Evolutionary conservation across 2,113 vertebrate genomes (phyloP).

Genomic region (Amblyopsis rosae): DNA sequence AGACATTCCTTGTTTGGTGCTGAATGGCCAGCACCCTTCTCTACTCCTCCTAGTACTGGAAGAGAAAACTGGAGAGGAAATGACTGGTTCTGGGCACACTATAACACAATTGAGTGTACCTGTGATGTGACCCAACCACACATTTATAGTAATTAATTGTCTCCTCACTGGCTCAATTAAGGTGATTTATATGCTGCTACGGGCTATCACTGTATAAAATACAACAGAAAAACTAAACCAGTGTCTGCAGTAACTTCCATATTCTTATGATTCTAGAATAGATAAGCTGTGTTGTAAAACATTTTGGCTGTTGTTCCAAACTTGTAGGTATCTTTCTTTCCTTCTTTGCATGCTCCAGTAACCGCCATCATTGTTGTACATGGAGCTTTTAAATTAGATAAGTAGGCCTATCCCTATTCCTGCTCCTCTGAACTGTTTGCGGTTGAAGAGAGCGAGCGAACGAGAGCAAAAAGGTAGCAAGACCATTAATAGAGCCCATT

Average conservation of each 20-base stretch:
- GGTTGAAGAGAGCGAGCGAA: background rate
- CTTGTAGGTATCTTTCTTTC: conserved; percentile 12
- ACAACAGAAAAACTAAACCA: too few species aligned
- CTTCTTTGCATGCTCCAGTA: conserved; percentile 7
- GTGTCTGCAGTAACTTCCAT: background rate
- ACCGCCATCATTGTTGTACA: conserved; percentile 5
- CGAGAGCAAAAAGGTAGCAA: background rate
- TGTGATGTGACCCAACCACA: too few species aligned
- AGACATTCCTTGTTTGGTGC: too few species aligned
- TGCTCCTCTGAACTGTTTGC: background rate
- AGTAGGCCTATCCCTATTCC: background rate
- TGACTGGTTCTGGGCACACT: too few species aligned
- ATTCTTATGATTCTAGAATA: background rate
- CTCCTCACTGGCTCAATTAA: too few species aligned
- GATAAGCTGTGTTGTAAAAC: background rate
- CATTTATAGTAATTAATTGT: too few species aligned
- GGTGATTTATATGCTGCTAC: too few species aligned
- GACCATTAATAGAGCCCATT: background rate
- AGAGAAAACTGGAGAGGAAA: too few species aligned
- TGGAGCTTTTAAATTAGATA: conserved; percentile 12
- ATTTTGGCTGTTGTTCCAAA: conserved; percentile 9
- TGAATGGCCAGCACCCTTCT: too few species aligned
- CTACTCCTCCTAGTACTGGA: too few species aligned
- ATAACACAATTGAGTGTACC: too few species aligned
- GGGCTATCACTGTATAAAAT: too few species aligned